Base-by-base conservation (phyloP, 1,140 invertebrate genomes). In the Galendromus occidentalis region DNA sequence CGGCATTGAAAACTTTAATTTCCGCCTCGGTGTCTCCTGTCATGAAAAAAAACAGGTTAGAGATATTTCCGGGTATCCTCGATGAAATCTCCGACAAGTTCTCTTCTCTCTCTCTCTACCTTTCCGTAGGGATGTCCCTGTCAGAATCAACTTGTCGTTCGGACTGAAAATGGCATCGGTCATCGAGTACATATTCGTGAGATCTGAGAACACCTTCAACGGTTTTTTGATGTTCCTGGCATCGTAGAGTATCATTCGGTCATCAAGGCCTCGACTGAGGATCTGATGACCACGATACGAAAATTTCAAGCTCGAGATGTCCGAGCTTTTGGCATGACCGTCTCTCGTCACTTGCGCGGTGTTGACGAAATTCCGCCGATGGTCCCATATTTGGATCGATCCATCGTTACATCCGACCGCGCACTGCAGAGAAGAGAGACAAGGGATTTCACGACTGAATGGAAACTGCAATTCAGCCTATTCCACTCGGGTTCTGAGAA, bases 311-410 rank as follows among this genome's bases (percentile, higher is more conserved):
- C 84, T 85, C 0, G 87, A 87, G 39, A 90, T 89, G 73, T 95
- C 89, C 0, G 79, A 80, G 6, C 84, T 84, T 70, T 83, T 85
- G 66, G 81, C 78, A 76, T 98, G 95, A 0, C 89, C 91, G 64
- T 81, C 83, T 67, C 90, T 79, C 1, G 91, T 76, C 33, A 87
- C 75, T 55, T 85, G 78, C 0, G 84, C 81, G 0, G 90, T 89
- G 71, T 90, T 93, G 7, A 82, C 77, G 75, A 80, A 82, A 66
- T 73, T 71, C 72, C 79, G 82, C 44, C 92, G 81, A 63, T 91
- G 85, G 75, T 99, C 95, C 94, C 94, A 99, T 76, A 97, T 86
- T 75, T 97, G 93, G 70, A 99, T 85, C 0, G 91, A 95, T 1
- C 96, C 96, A 76, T 99, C 95, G 29, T 84, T 80, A 73, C 95